Evolutionary conservation across 1,140 invertebrate genomes (phyloP), one percentile per base, ranked within the genome.

Genomic region (Vanessa tameamea): DNA sequence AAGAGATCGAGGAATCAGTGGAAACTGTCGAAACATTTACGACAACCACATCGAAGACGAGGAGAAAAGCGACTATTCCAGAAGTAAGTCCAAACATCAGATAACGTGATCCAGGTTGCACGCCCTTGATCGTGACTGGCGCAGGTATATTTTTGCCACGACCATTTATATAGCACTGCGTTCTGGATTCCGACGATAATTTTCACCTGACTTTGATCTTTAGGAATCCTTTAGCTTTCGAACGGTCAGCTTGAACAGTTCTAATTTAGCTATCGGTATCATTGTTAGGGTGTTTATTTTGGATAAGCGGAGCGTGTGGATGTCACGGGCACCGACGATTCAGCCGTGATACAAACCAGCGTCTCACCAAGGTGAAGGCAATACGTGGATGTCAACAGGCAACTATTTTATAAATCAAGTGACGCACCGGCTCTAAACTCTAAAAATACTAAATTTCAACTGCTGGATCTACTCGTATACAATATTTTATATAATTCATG

Each of bases 301-400:
- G 82, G 86, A 84, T 71, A 77, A 82, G 77, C 77, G 64, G 76
- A 79, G 68, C 75, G 65, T 64, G 72, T 75, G 73, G 81, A 82
- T 89, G 88, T 90, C 89, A 90, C 76, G 87, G 88, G 82, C 88
- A 82, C 74, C 81, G 87, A 85, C 87, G 80, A 81, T 85, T 82
- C 77, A 78, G 79, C 74, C 64, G 61, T 88, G 88, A 87, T 86
- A 86, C 80, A 78, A 90, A 83, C 75, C 89, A 90, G 85, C 76
- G 59, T 61, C 68, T 64, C 72, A 74, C 73, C 89, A 91, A 92
- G 90, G 90, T 91, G 87, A 92, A 92, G 90, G 90, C 86, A 82
- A 88, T 69, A 80, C 73, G 77, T 77, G 76, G 78, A 79, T 85
- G 79, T 86, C 83, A 85, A 76, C 82, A 13, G 83, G 81, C 82